Base-by-base conservation (phyloP, 2,888 invertebrate genomes). In the Limnephilus marmoratus region DNA sequence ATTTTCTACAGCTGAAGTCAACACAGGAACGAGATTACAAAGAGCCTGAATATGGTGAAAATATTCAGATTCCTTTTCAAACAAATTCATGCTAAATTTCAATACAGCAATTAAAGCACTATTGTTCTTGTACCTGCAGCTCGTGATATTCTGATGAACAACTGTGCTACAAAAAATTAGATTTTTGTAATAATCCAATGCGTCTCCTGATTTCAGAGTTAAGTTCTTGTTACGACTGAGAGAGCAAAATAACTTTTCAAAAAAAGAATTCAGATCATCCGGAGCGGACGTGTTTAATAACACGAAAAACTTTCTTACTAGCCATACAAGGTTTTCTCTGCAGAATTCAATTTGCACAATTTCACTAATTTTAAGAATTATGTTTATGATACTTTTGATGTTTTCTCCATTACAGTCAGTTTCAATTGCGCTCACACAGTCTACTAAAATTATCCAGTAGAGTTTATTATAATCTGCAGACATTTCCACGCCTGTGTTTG, bases 361-460 rank as follows among this genome's bases (percentile, higher is more conserved):
- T 89, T 90, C 81, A 41, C 34, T 90, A 34, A 90, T 90, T 90
- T 93, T 49, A 53, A 91, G 31, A 29, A 88, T 34, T 37, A 90
- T 90, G 3, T 90, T 68, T 41, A 92, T 81, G 49, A 91, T 31
- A 31, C 80, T 81, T 2, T 31, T 85, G 53, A 90, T n/a, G 24
- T 92, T 15, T 41, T 85, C n/a, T 81, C 11, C 18, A 45, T 34
- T 18, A 37, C 18, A 34, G n/a, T 85, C 89, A 29, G 49, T n/a
- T 45, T 90, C 85, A 29, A 92, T 83, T 24, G 80, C 45, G 88
- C 41, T 91, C n/a, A 93, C 45, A 41, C 68, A 80, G 81, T 93
- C 93, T 24, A 92, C 92, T 18, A 93, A 68, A 49, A 93, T 86
- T 41, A 91, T 92, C 91, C 92, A 93, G 81, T 93, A 93, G 11